Conservation (phyloP, 2,888 invertebrate species). For the Cryptocheilus praepositus region DNA sequence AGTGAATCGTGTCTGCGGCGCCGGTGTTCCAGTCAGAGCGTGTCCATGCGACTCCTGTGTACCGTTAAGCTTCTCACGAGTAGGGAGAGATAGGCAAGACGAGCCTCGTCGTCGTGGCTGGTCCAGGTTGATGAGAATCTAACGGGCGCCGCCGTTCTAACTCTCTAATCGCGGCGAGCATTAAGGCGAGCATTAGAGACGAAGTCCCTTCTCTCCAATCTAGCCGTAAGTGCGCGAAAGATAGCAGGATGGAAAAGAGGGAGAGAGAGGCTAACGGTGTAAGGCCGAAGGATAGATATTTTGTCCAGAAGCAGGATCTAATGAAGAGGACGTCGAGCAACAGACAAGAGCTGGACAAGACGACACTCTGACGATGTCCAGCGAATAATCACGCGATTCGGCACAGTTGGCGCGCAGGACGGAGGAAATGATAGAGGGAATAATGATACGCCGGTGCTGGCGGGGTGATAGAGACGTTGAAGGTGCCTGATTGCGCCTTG, state of each 20-base stretch:
- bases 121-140: conserved; percentile 38
- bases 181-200: conserved; percentile 26
- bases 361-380: no score
- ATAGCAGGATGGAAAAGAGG: no score
- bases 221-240: background rate
- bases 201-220: background rate
- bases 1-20: conserved; percentile 25
- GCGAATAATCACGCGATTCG: no score
- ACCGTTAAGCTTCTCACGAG: conserved; percentile 30
- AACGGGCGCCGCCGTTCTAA: conserved; percentile 33
- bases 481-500: no score
- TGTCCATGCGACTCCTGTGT: conserved; percentile 5
- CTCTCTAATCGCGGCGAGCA: conserved; percentile 39
- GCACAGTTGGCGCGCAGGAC: no score
- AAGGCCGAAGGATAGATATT: background rate
- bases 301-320: background rate
- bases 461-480: no score
- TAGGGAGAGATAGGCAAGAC: background rate
- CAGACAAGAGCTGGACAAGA: background rate
- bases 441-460: no score
- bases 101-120: background rate
- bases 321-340: background rate
- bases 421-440: no score
- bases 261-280: no score
- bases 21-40: conserved; percentile 31